These are phyloP conservation scores for Perithous albicinctus DNA, from an alignment of 2,888 invertebrate genomes.

Conservation along the genomic window DNA sequence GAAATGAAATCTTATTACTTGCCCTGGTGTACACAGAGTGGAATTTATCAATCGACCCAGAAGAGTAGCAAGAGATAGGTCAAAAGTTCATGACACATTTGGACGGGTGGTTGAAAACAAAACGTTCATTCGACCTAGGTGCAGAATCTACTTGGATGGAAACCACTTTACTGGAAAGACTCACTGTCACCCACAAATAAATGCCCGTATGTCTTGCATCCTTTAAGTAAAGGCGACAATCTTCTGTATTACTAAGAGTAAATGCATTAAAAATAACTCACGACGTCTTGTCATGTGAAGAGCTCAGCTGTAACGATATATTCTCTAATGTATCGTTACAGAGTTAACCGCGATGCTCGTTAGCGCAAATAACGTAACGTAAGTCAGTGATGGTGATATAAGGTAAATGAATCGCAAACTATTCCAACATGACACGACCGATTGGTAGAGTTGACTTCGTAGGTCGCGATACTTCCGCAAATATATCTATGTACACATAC, in stretches of 20 bases:
- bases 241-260: background rate
- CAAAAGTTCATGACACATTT: conserved; percentile 62
- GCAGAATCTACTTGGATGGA: background rate
- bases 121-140: conserved; percentile 28
- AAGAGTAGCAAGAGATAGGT: conserved; percentile 28
- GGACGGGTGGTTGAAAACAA: conserved; percentile 32
- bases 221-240: conserved; percentile 5
- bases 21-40: background rate
- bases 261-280: conserved; percentile 21
- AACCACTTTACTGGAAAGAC: background rate
- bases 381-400: background rate
- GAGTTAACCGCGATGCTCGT: conserved; percentile 27
- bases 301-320: no score
- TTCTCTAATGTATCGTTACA: background rate
- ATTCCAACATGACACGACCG: background rate
- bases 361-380: conserved; percentile 30
- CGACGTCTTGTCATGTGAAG: background rate
- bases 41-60: background rate
- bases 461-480: background rate
- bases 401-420: conserved; percentile 1
- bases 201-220: background rate
- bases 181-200: background rate
- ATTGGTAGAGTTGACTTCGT: background rate
- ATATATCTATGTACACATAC: conserved; percentile 24
- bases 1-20: background rate